phyloP scores from a whole-genome alignment of 1,140 invertebrate species.

The Pseudachorutes palmiensis region DNA sequence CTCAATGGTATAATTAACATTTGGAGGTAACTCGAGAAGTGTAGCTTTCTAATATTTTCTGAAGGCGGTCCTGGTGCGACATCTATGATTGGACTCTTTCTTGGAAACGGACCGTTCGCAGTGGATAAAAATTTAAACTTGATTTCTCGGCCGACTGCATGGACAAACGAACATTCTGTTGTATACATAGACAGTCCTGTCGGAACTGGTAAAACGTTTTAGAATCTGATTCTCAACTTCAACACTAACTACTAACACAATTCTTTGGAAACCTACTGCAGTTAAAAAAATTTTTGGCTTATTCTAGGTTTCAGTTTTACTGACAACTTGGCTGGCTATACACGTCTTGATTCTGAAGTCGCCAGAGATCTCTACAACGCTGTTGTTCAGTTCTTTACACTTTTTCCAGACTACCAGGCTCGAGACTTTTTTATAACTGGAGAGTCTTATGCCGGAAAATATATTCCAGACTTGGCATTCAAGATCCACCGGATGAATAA shows the following conservation, averaged over 20 bases:
- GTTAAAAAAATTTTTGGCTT: not conserved
- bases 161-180: constrained; percentile 46
- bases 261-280: not conserved
- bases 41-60: not conserved
- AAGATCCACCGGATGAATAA: constrained; percentile 62
- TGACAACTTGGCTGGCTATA: constrained; percentile 38
- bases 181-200: constrained; percentile 53
- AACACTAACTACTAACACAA: not conserved
- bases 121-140: constrained; percentile 42
- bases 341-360: constrained; percentile 44
- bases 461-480: constrained; percentile 65
- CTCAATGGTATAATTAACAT: constrained; percentile 42
- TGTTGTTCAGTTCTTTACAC: constrained; percentile 43
- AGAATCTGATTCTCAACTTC: not conserved
- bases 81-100: constrained; percentile 49
- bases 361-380: constrained; percentile 44
- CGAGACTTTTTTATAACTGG: constrained; percentile 45
- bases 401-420: constrained; percentile 41
- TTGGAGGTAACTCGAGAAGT: too few species aligned
- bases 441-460: constrained; percentile 47
- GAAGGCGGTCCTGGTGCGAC: constrained; percentile 48
- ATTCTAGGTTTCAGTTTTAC: constrained; percentile 39
- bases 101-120: constrained; percentile 47
- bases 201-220: constrained; percentile 39
- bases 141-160: constrained; percentile 41